Evolutionary conservation across 2,888 invertebrate genomes (phyloP).

Genomic region (Patella ulyssiponensis): DNA sequence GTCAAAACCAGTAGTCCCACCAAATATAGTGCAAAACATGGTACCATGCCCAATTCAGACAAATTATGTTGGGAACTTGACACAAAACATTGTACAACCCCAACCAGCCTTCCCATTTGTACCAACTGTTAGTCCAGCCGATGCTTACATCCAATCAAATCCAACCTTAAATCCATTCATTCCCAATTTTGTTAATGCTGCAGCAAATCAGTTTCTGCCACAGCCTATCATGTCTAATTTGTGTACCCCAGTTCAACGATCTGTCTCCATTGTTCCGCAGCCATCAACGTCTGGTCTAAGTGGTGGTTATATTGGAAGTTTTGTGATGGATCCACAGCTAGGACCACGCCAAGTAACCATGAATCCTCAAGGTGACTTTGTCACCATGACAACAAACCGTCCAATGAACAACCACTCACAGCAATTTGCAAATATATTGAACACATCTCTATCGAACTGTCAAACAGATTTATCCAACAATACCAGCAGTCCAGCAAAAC

Average conservation of each 20-base stretch:
- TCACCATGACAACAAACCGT: neutral
- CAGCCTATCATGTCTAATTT: no score
- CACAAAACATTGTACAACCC: neutral
- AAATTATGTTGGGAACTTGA: conserved; percentile 10
- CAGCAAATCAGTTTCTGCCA: no score
- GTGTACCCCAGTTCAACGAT: no score
- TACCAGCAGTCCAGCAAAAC: no score
- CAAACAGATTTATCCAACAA: no score
- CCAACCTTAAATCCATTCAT: neutral
- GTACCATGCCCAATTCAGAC: conserved; percentile 1
- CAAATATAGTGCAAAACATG: neutral
- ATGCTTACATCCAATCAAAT: neutral
- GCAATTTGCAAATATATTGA: neutral
- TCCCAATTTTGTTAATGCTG: neutral
- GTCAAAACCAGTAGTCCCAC: no score
- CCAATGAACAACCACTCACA: neutral
- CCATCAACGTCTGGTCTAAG: no score
- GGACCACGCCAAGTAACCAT: neutral
- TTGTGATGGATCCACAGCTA: neutral
- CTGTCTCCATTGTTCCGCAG: no score
- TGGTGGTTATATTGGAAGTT: neutral
- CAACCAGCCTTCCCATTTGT: neutral
- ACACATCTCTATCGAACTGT: no score
- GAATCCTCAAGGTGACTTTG: neutral
- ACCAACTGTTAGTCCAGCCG: neutral